Base-by-base conservation (phyloP, 1,140 invertebrate species). In the Drosophila cardini region DNA sequence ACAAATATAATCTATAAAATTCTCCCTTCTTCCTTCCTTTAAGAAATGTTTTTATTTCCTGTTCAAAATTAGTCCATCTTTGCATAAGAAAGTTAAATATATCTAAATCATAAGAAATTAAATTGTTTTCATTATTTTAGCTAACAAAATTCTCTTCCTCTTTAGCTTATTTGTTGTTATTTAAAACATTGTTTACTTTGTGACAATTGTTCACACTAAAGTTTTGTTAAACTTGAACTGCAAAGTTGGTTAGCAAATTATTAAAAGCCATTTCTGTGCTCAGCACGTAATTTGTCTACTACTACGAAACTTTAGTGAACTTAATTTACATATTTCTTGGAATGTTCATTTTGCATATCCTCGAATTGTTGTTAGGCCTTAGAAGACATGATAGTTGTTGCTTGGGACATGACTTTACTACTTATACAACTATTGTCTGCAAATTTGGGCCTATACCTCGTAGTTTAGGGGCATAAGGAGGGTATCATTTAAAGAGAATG, bases 221-320 rank as follows among this genome's bases (percentile, higher is more conserved):
- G 30, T 15, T 50, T 42, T 30, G 16, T 30, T 30, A 21, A 56
- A 56, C 34, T 58, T 38, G 43, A 57, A 32, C 13, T 40, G 60
- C 32, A n/a, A 46, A 62, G 57, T 60, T 50, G 46, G 34, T 38
- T 30, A 13, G 21, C 26, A 61, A 46, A 61, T 61, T 68, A 68
- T 68, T 52, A 50, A 62, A 52, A 63, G 38, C 10, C 36, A 65
- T 65, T 65, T 65, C 18, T 36, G 52, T 46, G 61, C 69, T 50
- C 65, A n/a, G 53, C 62, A 72, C 69, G 62, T 72, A 72, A 32
- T 57, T 72, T 50, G 62, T 52, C 61, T 57, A 56, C 55, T 40
- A 72, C 61, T 57, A 56, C 55, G 48, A 72, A 72, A 72, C 30
- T 65, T 72, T 16, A 72, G 42, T 65, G 61, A 50, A 65, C 45